phyloP scores from a whole-genome alignment of 2,797 vertebrate genomes.

The Anguilla anguilla region DNA sequence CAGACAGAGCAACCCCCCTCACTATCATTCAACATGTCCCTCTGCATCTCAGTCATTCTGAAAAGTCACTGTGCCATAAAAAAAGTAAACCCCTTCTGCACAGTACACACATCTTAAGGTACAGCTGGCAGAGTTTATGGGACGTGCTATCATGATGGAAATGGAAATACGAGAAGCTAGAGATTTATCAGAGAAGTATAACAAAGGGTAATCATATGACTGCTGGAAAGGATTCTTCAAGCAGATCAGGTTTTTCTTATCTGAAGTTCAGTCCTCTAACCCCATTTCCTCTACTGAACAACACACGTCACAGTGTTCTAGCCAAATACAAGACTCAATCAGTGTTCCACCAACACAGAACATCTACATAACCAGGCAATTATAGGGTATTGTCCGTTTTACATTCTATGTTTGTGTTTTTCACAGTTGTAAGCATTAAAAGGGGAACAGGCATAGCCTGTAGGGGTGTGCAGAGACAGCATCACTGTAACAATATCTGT shows the following conservation, averaged over 20 bases:
- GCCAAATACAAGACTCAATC: background rate
- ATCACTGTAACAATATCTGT: too few relatives aligned
- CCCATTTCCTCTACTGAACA: slow-evolving; percentile 42
- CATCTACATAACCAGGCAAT: background rate
- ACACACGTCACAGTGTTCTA: background rate
- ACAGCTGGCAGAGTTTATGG: too few relatives aligned
- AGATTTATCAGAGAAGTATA: slow-evolving; percentile 58
- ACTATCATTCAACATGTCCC: background rate
- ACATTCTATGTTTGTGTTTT: background rate
- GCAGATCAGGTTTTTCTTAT: slow-evolving; percentile 66
- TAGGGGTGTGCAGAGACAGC: background rate
- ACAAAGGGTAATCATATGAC: slow-evolving; percentile 62
- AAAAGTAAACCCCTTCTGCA: background rate
- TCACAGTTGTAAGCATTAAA: background rate
- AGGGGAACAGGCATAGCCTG: background rate
- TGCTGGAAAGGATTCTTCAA: slow-evolving; percentile 41
- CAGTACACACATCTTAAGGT: background rate
- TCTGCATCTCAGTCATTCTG: background rate
- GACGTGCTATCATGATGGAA: slow-evolving; percentile 27
- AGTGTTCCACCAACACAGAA: background rate
- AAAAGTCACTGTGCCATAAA: background rate
- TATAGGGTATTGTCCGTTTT: background rate
- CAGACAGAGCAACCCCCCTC: background rate
- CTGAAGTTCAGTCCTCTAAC: slow-evolving; percentile 52
- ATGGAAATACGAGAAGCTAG: slow-evolving; percentile 47